Conservation (phyloP, 2,888 invertebrate genomes). For the Lathronympha strigana region DNA sequence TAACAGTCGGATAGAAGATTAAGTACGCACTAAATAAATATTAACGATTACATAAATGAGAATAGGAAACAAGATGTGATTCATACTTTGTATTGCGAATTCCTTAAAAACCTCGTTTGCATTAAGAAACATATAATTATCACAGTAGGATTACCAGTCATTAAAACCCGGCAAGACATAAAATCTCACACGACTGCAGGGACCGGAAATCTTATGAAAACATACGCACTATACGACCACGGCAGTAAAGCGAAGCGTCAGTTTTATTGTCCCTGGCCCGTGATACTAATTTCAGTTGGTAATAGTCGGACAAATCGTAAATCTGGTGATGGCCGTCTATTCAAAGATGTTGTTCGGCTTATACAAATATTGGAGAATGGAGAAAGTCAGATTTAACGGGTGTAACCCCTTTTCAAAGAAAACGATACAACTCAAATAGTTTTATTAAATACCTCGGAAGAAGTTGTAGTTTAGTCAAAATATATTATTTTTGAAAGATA, state of each 20-base stretch:
- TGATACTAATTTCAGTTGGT: constrained; percentile 69
- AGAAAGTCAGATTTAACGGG: neutral
- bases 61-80: constrained; percentile 6
- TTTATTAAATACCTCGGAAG: too few species aligned
- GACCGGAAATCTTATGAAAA: constrained; percentile 78
- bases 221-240: constrained; percentile 56
- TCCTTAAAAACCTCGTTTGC: constrained; percentile 26
- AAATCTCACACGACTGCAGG: constrained; percentile 55
- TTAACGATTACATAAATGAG: constrained; percentile 5
- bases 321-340: constrained; percentile 71
- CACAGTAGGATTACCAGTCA: constrained; percentile 45
- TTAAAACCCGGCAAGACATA: constrained; percentile 50
- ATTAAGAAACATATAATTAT: constrained; percentile 35
- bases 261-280: constrained; percentile 72
- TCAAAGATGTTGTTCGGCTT: constrained; percentile 57
- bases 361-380: constrained; percentile 49
- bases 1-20: constrained; percentile 21
- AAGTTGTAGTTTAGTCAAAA: too few species aligned
- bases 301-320: constrained; percentile 71
- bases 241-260: constrained; percentile 61
- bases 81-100: constrained; percentile 7
- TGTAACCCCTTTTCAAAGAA: neutral
- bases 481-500: too few species aligned
- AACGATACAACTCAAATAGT: too few species aligned
- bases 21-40: neutral